phyloP scores from a whole-genome alignment of 2,888 invertebrate genomes.

The Eupsilia transversa region DNA sequence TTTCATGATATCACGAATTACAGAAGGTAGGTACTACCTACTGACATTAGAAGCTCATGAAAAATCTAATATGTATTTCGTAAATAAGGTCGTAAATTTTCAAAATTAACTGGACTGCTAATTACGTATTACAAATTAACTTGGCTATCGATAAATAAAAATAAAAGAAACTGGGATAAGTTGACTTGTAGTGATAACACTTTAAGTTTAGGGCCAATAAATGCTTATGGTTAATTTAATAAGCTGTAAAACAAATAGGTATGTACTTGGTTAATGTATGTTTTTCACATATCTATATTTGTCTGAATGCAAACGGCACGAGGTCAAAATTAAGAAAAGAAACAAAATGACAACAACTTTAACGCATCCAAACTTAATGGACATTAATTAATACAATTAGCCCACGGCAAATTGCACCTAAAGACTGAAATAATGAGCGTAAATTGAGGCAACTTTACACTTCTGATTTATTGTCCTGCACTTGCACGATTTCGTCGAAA shows the following conservation, averaged over 20 bases:
- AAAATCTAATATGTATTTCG: background rate
- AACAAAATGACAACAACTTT: conserved; percentile 79
- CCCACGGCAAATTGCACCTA: conserved; percentile 88
- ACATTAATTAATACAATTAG: conserved; percentile 90
- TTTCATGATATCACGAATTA: background rate
- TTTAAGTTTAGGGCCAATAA: conserved; percentile 16
- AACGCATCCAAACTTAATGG: conserved; percentile 87
- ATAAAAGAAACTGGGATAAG: background rate
- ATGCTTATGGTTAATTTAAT: conserved; percentile 3
- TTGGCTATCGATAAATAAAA: background rate
- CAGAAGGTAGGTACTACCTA: background rate
- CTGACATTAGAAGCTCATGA: background rate
- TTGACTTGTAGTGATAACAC: background rate
- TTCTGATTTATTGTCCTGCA: conserved; percentile 90
- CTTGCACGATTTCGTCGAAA: conserved; percentile 89
- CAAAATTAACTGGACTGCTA: background rate
- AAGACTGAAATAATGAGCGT: conserved; percentile 89
- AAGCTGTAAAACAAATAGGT: conserved; percentile 25
- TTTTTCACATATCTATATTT: conserved; percentile 57
- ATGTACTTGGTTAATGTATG: conserved; percentile 23
- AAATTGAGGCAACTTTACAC: conserved; percentile 90
- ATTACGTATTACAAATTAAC: background rate
- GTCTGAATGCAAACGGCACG: conserved; percentile 66
- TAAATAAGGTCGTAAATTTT: background rate
- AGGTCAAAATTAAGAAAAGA: conserved; percentile 78